A percentile compares a stretch with the other conserved stretches of the same genome.
phyloP scores from a whole-genome alignment of 2,113 vertebrate species.

The Nothoprocta pentlandii region DNA sequence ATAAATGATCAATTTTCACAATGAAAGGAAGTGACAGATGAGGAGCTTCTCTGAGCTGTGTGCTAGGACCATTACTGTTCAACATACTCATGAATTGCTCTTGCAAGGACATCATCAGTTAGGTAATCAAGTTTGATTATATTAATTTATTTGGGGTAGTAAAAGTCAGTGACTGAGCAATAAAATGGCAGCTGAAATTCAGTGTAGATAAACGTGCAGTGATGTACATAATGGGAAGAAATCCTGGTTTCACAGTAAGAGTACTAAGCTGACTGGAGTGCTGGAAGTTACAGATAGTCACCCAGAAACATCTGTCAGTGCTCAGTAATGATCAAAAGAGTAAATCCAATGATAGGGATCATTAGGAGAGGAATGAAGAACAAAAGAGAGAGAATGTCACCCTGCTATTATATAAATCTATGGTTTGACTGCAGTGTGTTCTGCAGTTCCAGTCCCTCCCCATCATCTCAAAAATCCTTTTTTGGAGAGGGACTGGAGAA shows the following conservation, averaged over 20 bases:
- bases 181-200: conserved; percentile 50
- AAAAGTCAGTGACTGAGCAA: conserved; percentile 51
- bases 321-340: not conserved
- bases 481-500: not conserved
- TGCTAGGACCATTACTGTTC: not conserved
- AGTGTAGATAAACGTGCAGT: conserved; percentile 5
- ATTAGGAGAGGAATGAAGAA: not conserved
- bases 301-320: not conserved
- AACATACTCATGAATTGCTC: not conserved
- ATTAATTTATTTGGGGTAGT: conserved; percentile 42
- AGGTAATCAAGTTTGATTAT: conserved; percentile 32
- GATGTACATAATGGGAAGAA: not conserved
- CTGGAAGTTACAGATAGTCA: not conserved
- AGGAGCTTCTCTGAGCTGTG: not conserved
- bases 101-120: not conserved
- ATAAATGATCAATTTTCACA: not conserved
- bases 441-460: not conserved
- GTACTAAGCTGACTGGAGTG: not conserved
- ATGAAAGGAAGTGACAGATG: not conserved
- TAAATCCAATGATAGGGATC: conserved; percentile 15
- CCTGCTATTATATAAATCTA: not conserved
- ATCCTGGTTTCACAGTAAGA: conserved; percentile 7
- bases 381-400: not conserved
- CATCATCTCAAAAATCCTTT: not conserved
- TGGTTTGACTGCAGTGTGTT: not conserved